Base-by-base conservation (phyloP, 2,797 vertebrate species). In the Chaetodon trifasciatus region DNA sequence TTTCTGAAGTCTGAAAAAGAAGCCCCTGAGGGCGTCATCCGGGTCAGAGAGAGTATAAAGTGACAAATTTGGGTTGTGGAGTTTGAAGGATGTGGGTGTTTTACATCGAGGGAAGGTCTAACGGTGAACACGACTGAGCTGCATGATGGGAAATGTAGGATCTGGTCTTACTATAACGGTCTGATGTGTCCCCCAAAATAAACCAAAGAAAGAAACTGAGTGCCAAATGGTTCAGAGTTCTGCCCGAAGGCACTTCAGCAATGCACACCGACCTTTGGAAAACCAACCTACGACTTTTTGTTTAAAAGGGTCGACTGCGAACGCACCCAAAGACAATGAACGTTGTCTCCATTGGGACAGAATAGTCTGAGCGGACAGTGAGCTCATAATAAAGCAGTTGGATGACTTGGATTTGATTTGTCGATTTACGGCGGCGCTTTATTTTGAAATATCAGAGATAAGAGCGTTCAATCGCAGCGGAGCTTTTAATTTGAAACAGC, bases 401-500 rank as follows among this genome's bases (percentile, higher is more conserved):
- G 24, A 15, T 16, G 3, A 23, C 24, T 66, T 17, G 28, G 49
- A 70, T 70, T 73, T 40, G 61, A 69, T 78, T 62, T 55, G 7
- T 66, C 10, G 0, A 19, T 73, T 69, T 58, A 21, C 24, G 60
- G n/a, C 3, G 4, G 15, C 3, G 16, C 49, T 83, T 85, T 82
- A 72, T 85, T 85, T 74, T 66, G 40, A 79, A 79, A 78, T 37
- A 46, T 68, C 74, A 68, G 24, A 50, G 63, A 72, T 53, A 35
- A 72, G 46, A 70, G 32, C 55, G 57, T 52, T 50, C 37, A 70
- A 15, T 50, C 56, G 19, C 44, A 49, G 52, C 7, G 49, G 39
- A 55, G 62, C 58, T 78, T 79, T 83, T 83, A 69, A 85, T 87
- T 82, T 84, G 75, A 83, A 79, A 78, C 64, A 44, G 67, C 76